Percentiles rank a stretch among this genome's conserved stretches.
Evolutionary conservation across 2,113 vertebrate species (phyloP).

Genomic region (Spilogale gracilis): DNA sequence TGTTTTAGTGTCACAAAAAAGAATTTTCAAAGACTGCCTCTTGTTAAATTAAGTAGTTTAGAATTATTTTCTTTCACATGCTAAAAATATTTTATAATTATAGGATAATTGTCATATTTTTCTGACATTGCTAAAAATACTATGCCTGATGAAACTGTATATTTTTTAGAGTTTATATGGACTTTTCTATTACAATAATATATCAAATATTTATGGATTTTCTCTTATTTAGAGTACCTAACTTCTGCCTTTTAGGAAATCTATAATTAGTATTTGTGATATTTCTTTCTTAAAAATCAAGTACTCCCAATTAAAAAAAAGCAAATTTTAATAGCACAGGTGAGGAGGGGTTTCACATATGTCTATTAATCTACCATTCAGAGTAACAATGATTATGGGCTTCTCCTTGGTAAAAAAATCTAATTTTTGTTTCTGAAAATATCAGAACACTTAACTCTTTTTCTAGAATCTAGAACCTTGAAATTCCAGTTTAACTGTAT

Average conservation of each 20-base stretch:
- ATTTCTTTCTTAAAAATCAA: conserved; percentile 49
- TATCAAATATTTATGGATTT: conserved; percentile 22
- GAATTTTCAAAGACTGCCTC: conserved; percentile 56
- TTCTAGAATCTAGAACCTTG: conserved; percentile 22
- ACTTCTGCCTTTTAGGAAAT: neutral
- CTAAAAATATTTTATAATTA: conserved; percentile 46
- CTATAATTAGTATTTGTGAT: conserved; percentile 35
- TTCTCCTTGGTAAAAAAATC: neutral
- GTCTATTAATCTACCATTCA: neutral
- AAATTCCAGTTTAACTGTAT: neutral
- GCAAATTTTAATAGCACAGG: neutral
- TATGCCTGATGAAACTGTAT: conserved; percentile 8
- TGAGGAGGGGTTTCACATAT: neutral
- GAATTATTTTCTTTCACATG: conserved; percentile 45
- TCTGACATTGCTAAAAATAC: conserved; percentile 59
- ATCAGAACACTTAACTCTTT: neutral
- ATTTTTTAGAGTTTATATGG: conserved; percentile 22
- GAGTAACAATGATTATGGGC: neutral
- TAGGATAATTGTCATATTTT: conserved; percentile 54
- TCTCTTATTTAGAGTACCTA: neutral
- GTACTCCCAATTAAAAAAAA: conserved; percentile 26
- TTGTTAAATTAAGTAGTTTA: conserved; percentile 47
- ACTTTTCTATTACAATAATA: conserved; percentile 23
- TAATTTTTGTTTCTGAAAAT: conserved; percentile 33
- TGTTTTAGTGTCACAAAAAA: conserved; percentile 72